Percentiles rank a stretch among this genome's conserved stretches.
Conservation (phyloP, 2,113 vertebrate species). For the Capra hircus region DNA sequence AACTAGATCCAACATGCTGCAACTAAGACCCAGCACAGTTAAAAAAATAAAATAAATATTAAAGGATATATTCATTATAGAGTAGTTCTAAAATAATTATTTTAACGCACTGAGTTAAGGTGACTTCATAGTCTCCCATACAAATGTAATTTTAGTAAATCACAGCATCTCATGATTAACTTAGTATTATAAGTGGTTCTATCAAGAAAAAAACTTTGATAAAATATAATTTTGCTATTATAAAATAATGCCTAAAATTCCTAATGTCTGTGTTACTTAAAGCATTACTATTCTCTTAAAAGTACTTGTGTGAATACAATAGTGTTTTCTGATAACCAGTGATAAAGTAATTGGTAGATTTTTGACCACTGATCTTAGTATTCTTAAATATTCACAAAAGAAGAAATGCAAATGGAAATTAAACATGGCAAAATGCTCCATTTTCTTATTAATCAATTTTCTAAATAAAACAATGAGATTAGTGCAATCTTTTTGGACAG, state of each 20-base stretch:
- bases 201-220: constrained; percentile 6
- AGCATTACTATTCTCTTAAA: not conserved
- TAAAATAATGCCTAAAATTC: constrained; percentile 10
- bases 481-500: not conserved
- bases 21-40: not conserved
- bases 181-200: constrained; percentile 12
- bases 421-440: not conserved
- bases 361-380: not conserved
- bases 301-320: not conserved
- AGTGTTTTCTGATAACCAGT: not conserved
- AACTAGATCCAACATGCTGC: not conserved
- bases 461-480: not conserved
- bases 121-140: not conserved
- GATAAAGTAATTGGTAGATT: not conserved
- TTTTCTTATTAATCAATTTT: not conserved
- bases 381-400: constrained; percentile 30
- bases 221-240: not conserved
- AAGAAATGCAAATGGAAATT: not conserved
- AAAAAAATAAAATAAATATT: not conserved
- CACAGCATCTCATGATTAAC: not conserved
- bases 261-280: not conserved
- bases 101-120: constrained; percentile 31
- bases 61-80: constrained; percentile 2
- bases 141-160: not conserved
- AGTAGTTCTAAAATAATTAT: constrained; percentile 15